Percentiles rank a stretch among this genome's conserved stretches.
phyloP scores from a whole-genome alignment of 2,113 vertebrate genomes.

The Eira barbara region DNA sequence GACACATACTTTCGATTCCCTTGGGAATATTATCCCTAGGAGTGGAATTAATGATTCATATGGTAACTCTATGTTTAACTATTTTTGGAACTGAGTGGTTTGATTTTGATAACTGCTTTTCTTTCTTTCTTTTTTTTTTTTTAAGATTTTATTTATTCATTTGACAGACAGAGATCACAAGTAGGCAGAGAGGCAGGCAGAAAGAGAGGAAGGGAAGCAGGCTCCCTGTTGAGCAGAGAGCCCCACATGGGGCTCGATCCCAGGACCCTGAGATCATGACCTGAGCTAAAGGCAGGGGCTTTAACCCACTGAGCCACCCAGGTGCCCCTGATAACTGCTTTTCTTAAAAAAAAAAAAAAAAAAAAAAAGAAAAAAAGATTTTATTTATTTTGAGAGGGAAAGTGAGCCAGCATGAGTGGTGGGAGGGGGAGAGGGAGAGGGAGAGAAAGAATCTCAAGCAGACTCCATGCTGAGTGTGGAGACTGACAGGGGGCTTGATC shows the following conservation, averaged over 20 bases:
- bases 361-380: neutral
- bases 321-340: neutral
- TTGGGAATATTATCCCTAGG: neutral
- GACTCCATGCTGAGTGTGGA: neutral
- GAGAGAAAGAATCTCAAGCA: neutral
- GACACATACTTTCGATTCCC: neutral
- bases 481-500: neutral
- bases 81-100: neutral
- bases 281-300: too few species aligned
- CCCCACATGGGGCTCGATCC: too few species aligned
- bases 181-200: too few species aligned
- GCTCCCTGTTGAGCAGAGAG: too few species aligned
- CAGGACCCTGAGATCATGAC: too few species aligned
- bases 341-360: neutral
- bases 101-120: constrained; percentile 21
- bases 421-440: neutral
- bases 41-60: neutral
- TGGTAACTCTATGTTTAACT: neutral
- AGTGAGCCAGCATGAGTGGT: neutral
- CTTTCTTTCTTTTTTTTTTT: neutral
- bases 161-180: too few species aligned
- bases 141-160: too few species aligned
- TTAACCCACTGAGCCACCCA: too few species aligned
- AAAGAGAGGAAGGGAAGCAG: too few species aligned
- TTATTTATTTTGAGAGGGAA: neutral